These are phyloP conservation scores for Andrena trimmerana DNA, from an alignment of 2,888 invertebrate genomes.

Conservation along the genomic window DNA sequence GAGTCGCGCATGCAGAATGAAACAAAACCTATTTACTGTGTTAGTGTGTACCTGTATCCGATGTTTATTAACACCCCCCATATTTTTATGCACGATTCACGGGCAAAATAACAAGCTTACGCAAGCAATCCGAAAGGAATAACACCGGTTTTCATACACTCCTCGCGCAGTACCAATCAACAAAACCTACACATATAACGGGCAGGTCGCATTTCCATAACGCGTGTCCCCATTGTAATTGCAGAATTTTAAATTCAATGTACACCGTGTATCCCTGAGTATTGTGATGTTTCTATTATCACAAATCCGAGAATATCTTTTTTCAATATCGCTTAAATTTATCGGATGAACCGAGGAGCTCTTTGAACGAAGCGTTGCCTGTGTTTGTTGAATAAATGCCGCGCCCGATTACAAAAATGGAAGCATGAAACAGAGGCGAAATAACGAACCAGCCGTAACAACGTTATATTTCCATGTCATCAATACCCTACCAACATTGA, in stretches of 20 bases:
- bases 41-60: neutral
- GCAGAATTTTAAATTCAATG: conserved; percentile 27
- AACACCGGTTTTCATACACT: neutral
- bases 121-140: neutral
- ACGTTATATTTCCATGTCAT: neutral
- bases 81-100: conserved; percentile 40
- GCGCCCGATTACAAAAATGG: neutral
- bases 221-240: conserved; percentile 22
- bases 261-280: neutral
- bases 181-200: neutral
- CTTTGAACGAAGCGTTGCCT: neutral
- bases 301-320: neutral
- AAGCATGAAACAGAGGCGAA: neutral
- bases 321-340: neutral
- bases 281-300: neutral
- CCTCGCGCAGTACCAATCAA: neutral
- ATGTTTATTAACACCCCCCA: conserved; percentile 43
- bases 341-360: neutral
- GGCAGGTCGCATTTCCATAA: conserved; percentile 3
- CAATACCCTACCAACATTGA: neutral
- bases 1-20: neutral
- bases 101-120: conserved; percentile 37
- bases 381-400: neutral
- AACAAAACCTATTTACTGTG: conserved; percentile 33
- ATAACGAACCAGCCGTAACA: neutral